Evolutionary conservation across 1,140 invertebrate species (phyloP), one percentile per base, ranked within the genome.

Genomic region (Musca vetustissima): DNA sequence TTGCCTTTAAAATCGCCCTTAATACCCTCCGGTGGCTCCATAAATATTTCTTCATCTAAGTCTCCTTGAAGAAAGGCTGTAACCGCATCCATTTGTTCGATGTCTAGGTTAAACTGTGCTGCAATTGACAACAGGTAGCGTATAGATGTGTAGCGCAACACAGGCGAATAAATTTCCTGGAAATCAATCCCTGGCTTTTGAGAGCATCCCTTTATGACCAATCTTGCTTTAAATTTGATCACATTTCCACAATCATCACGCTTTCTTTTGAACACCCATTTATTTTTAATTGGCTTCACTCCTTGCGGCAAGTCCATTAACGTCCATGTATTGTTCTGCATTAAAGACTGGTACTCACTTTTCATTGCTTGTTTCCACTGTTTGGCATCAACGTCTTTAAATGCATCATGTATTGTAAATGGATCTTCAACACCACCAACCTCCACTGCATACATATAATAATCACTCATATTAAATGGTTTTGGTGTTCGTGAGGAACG

Each of bases 21-120:
- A 52, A 70, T 68, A 25, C 73, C 77, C 14, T 73, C 49, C 19
- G 82, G 81, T 61, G 74, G 74, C 59, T 72, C 68, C 82, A 85
- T 84, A 21, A 22, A 67, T 11, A 67, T 57, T 14, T 67, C 52
- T 36, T 67, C 52, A 8, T 36, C 22, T 22, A 59, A 9, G 7
- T 67, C 36, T 43, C 66, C 66, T 22, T 67, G 50, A 21, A 67
- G 14, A 52, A 71, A 74, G 28, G 75, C 74, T 14, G 68, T 74
- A 1, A 69, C 66, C 8, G 72, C 73, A 65, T 75, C 75, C 64
- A 78, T 69, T 55, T 78, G 75, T 43, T 67, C 55, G 0, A 83
- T 73, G 0, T 68, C 59, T 21, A 76, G 25, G 50, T 69, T 47
- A 53, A 21, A 69, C 43, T 73, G 48, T n/a, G 69, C 66, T 43